Evolutionary conservation across 2,797 vertebrate species (phyloP).

Genomic region (Anguilla marmorata): DNA sequence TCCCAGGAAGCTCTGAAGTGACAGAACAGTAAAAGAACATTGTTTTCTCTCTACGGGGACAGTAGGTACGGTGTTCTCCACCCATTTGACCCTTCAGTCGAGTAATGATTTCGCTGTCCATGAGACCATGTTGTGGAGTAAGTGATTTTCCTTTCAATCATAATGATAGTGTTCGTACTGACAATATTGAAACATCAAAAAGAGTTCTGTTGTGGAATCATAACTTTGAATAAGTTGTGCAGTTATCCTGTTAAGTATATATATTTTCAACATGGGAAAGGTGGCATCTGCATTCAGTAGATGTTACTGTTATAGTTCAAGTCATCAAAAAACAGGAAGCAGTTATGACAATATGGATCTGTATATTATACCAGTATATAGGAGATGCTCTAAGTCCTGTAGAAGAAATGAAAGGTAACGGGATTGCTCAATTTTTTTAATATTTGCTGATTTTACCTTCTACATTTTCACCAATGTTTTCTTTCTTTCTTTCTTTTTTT

Average conservation of each 20-base stretch:
- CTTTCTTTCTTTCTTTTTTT: neutral
- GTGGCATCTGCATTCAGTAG: neutral
- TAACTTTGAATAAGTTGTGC: neutral
- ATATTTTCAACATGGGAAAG: neutral
- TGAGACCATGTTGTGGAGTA: constrained; percentile 12
- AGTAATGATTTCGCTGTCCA: neutral
- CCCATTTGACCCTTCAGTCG: neutral
- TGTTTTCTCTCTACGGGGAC: constrained; percentile 51
- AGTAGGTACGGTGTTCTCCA: constrained; percentile 57
- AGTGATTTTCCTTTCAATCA: neutral
- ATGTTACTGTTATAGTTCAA: neutral
- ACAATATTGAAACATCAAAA: neutral
- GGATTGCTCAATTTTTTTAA: neutral
- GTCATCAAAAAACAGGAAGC: neutral
- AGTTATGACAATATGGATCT: neutral
- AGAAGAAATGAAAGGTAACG: neutral
- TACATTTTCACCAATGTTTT: neutral
- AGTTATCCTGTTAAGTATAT: neutral
- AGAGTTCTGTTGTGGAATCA: neutral
- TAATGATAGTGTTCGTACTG: neutral
- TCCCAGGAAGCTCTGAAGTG: constrained; percentile 51
- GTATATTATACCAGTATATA: neutral
- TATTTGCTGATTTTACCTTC: neutral
- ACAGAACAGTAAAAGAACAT: constrained; percentile 37
- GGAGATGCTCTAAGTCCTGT: neutral